A percentile compares a stretch with the other conserved stretches of the same genome.
Conservation (phyloP, 2,797 vertebrate genomes). For the Scarus forsteni region DNA sequence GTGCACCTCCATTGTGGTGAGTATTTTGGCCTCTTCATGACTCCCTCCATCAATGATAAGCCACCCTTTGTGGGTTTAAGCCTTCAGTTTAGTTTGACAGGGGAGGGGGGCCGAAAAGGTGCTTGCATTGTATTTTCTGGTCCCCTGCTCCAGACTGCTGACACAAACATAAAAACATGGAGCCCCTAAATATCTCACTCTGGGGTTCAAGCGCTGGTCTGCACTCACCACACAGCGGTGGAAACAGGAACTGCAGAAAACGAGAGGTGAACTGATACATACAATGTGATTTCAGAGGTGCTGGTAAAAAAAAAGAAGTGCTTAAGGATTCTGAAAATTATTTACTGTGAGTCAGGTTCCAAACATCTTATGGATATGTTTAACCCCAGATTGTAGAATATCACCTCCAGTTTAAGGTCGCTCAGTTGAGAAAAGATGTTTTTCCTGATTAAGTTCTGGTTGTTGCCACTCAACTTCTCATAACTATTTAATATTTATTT, state of each 20-base stretch:
- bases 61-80: constrained; percentile 79
- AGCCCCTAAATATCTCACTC: constrained; percentile 52
- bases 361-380: no score
- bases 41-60: constrained; percentile 65
- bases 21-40: constrained; percentile 63
- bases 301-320: background rate
- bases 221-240: constrained; percentile 22
- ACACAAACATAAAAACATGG: constrained; percentile 68
- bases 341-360: no score
- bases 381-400: no score
- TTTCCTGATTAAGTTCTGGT: no score
- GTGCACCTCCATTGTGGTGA: constrained; percentile 66
- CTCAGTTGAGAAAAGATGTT: no score
- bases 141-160: constrained; percentile 79
- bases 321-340: background rate
- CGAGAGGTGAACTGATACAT: background rate
- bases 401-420: no score
- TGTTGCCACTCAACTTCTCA: no score
- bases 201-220: constrained; percentile 28
- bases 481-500: no score
- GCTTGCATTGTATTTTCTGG: constrained; percentile 80
- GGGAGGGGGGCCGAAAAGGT: constrained; percentile 71
- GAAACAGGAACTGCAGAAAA: constrained; percentile 21
- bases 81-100: constrained; percentile 70
- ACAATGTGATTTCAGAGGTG: background rate